Base-by-base conservation (phyloP, 2,797 vertebrate species). In the Coregonus suidteri region DNA sequence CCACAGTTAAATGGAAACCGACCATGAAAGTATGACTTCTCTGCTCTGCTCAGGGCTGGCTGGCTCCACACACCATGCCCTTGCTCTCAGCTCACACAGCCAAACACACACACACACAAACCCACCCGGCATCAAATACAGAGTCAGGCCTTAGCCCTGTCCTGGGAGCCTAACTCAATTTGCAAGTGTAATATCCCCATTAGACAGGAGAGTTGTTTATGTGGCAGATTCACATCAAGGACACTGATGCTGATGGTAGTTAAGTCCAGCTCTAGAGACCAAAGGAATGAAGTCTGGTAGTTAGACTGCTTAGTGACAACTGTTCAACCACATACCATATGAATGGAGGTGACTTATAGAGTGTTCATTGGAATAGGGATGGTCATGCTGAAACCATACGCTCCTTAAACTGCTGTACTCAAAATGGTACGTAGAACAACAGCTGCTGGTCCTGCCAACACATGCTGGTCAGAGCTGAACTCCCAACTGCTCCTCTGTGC, bases 1-100 rank as follows among this genome's bases (percentile, higher is more conserved):
- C 92, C 91, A 93, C 90, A 93, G 93, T 94, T 92, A 93, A 94
- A 94, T 92, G 90, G 90, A 93, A 94, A 91, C 90, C 88, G 91
- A 93, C 91, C 93, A 93, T 93, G 93, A 93, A 93, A 91, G 90
- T 92, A 93, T 90, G 89, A 88, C 91, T 62, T 6, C 56, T 62
- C n/a, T 20, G 20, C 56, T 62, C 14, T 83, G 91, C 91, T 90
- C 89, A 88, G 91, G 90, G 91, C 89, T 90, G 89, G 83, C 89
- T 89, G 56, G 67, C 84, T 79, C 77, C 83, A 88, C 90, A 75
- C 86, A 88, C 89, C 90, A 86, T 81, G 91, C 91, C 92, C 92
- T 93, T 93, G 92, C 85, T 91, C 88, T 90, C 83, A 85, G 75
- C 83, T 82, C 83, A 84, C 79, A 68, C 88, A 90, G 90, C 91